Conservation (phyloP, 2,113 vertebrate genomes). For the Heterotilapia buettikoferi region DNA sequence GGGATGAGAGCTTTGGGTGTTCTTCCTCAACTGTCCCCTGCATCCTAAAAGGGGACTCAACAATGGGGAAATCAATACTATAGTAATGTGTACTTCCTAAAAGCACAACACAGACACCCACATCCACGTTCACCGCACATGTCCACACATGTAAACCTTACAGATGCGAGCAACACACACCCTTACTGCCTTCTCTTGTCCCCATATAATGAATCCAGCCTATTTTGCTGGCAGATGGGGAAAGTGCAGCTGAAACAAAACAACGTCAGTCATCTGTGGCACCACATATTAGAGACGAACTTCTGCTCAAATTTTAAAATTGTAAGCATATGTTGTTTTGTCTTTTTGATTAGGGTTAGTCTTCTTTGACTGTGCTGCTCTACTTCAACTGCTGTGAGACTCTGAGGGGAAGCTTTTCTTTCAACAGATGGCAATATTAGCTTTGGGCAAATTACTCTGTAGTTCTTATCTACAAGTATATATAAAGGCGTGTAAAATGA, state of each 20-base stretch:
- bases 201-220: conserved; percentile 65
- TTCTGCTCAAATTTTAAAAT: conserved; percentile 59
- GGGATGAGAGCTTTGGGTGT: conserved; percentile 56
- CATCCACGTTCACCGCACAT: conserved; percentile 16
- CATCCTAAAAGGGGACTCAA: conserved; percentile 82
- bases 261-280: conserved; percentile 80
- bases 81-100: conserved; percentile 55
- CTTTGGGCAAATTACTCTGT: conserved; percentile 49
- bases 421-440: conserved; percentile 62
- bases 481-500: conserved; percentile 28
- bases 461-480: conserved; percentile 42
- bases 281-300: conserved; percentile 68
- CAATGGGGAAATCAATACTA: conserved; percentile 78
- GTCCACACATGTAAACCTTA: background rate
- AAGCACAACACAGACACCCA: conserved; percentile 18
- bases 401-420: conserved; percentile 25
- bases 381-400: conserved; percentile 33
- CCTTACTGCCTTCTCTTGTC: conserved; percentile 64
- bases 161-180: conserved; percentile 8
- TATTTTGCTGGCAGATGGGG: conserved; percentile 79
- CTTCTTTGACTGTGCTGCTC: conserved; percentile 55
- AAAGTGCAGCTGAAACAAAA: conserved; percentile 75
- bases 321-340: conserved; percentile 73
- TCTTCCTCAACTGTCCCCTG: conserved; percentile 76
- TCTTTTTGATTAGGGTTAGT: conserved; percentile 58